Base-by-base conservation (phyloP, 2,797 vertebrate genomes). In the Tachyglossus aculeatus region DNA sequence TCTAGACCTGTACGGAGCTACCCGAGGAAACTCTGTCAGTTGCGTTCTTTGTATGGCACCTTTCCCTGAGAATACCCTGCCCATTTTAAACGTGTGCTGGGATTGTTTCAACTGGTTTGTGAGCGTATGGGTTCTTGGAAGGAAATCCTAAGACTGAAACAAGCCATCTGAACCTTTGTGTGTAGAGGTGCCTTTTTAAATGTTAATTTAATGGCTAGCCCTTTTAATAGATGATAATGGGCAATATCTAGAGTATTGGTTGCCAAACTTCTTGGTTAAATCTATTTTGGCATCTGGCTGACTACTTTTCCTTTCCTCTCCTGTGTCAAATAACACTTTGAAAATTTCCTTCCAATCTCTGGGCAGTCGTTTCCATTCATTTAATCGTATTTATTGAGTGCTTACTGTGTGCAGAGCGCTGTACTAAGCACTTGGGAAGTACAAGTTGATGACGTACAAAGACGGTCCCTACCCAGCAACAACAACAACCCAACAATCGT, bases 121-220 rank as follows among this genome's bases (percentile, higher is more conserved):
- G 41, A 65, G 21, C 15, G 54, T 6, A 32, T 51, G 52, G 34
- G 44, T 76, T 73, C 15, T 3, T 40, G 76, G 37, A 58, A 55
- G 22, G 32, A 67, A 70, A 37, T 71, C 44, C 43, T 8, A 45
- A 62, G 10, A 31, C 21, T 61, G 33, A 25, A 73, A 64, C 45
- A 71, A 75, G 15, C 59, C 50, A 48, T 41, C 25, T 10, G 41
- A 48, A 56, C 75, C 38, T 70, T 73, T 78, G 32, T 21, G n/a
- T 62, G 29, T 50, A 56, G 6, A 24, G 27, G 3, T 71, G 21
- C 31, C 27, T 8, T 75, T 67, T 56, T 51, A 44, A 67, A 66
- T 52, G 31, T 56, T n/a, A 67, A 33, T 6, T 67, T 69, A n/a
- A 52, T 36, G 54, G 52, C 25, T 52, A 54, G 15, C 4, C n/a